These are phyloP conservation scores for Globia sparganii DNA, from an alignment of 2,888 invertebrate genomes.

Conservation along the genomic window DNA sequence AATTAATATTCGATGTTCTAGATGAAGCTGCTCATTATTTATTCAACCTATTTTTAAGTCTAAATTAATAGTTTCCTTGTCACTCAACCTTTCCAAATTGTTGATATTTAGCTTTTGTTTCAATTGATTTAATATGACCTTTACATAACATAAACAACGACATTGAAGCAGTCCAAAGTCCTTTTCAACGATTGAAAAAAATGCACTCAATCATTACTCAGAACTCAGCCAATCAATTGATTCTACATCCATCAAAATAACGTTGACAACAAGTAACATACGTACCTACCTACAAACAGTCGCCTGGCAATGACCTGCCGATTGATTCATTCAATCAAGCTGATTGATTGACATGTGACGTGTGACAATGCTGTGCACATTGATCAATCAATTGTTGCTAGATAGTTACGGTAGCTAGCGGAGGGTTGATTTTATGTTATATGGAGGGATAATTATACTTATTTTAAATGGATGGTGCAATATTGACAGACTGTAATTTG, in stretches of 20 bases:
- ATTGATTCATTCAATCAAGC: conserved; percentile 64
- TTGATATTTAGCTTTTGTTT: neutral
- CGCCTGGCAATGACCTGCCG: conserved; percentile 59
- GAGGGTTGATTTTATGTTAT: neutral
- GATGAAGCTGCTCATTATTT: neutral
- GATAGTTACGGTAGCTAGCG: conserved; percentile 12
- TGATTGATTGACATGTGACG: conserved; percentile 66
- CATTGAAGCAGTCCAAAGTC: conserved; percentile 40
- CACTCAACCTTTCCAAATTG: neutral
- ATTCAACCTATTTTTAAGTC: neutral
- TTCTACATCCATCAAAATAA: conserved; percentile 59
- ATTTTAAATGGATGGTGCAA: neutral
- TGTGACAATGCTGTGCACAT: conserved; percentile 44
- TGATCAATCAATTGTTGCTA: conserved; percentile 51
- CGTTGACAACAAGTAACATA: conserved; percentile 51
- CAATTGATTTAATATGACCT: neutral
- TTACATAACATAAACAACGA: conserved; percentile 2
- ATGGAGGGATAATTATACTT: neutral
- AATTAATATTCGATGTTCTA: neutral
- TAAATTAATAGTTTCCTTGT: neutral
- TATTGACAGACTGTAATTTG: neutral
- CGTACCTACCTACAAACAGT: conserved; percentile 13
- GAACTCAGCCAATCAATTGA: conserved; percentile 46
- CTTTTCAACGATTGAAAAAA: conserved; percentile 38
- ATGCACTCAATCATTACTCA: conserved; percentile 37